Conservation (phyloP, 2,113 vertebrate species). For the Tragelaphus buxtoni region DNA sequence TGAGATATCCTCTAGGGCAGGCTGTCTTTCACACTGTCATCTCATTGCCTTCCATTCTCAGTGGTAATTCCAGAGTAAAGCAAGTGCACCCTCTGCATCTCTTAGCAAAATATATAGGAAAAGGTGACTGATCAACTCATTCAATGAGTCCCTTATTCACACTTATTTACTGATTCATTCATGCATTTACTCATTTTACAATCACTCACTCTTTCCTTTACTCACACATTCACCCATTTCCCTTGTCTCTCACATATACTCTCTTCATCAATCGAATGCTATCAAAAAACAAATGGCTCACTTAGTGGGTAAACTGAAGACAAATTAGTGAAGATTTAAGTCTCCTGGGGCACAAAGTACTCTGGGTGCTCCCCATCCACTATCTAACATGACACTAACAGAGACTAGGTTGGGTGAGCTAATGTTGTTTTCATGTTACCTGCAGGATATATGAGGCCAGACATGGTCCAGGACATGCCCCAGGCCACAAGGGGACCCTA, state of each 20-base stretch:
- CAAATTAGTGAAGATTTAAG: not conserved
- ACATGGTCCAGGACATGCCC: not conserved
- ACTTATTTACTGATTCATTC: not conserved
- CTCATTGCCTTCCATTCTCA: not conserved
- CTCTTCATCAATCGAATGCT: not conserved
- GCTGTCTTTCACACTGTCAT: not conserved
- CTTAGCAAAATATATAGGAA: not conserved
- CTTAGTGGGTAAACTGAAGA: not conserved
- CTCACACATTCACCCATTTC: not conserved
- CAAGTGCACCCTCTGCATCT: not conserved
- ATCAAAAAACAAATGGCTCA: not conserved
- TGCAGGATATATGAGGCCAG: not conserved
- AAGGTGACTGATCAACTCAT: not conserved
- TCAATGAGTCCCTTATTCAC: not conserved
- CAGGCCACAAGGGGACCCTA: not conserved
- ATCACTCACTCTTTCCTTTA: not conserved
- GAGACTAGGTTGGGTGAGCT: not conserved
- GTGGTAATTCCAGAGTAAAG: not conserved
- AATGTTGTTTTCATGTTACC: not conserved
- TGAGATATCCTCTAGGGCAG: not conserved
- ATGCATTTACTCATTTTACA: not conserved
- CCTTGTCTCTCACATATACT: not conserved
- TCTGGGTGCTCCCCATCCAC: not conserved
- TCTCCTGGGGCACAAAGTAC: not conserved
- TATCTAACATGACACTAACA: not conserved